phyloP scores from a whole-genome alignment of 2,888 invertebrate genomes.

The Euspilapteryx auroguttella region DNA sequence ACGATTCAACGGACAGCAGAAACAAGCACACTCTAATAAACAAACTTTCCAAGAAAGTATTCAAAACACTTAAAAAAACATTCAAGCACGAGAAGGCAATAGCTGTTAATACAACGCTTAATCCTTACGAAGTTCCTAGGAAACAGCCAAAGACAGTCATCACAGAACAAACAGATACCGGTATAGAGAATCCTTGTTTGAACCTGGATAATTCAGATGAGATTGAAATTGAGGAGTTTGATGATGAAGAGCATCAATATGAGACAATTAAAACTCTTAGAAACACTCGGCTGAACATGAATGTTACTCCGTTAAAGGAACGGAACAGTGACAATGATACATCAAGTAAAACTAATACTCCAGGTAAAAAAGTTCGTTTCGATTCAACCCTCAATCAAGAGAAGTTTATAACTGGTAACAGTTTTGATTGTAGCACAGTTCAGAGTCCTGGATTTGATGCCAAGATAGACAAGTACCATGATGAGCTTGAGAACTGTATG shows the following conservation, averaged over 20 bases:
- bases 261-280: constrained; percentile 44
- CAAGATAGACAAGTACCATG: constrained; percentile 50
- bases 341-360: constrained; percentile 25
- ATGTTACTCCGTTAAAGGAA: constrained; percentile 40
- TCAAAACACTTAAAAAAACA: constrained; percentile 43
- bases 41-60: constrained; percentile 42
- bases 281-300: constrained; percentile 42
- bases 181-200: constrained; percentile 45
- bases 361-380: constrained; percentile 47
- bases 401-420: constrained; percentile 49
- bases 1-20: constrained; percentile 34
- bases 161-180: constrained; percentile 23
- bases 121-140: constrained; percentile 50
- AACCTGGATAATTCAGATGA: constrained; percentile 49
- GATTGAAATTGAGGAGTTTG: constrained; percentile 38
- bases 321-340: constrained; percentile 19
- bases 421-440: constrained; percentile 41
- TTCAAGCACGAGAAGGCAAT: constrained; percentile 37
- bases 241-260: constrained; percentile 38
- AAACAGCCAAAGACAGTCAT: constrained; percentile 32
- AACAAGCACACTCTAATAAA: constrained; percentile 40
- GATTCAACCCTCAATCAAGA: constrained; percentile 50
- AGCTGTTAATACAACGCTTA: constrained; percentile 24
- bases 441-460: constrained; percentile 47
- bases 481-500: constrained; percentile 53